A percentile compares a stretch with the other conserved stretches of the same genome.
Evolutionary conservation across 1,140 invertebrate species (phyloP).

Genomic region (Branchinecta lynchi): DNA sequence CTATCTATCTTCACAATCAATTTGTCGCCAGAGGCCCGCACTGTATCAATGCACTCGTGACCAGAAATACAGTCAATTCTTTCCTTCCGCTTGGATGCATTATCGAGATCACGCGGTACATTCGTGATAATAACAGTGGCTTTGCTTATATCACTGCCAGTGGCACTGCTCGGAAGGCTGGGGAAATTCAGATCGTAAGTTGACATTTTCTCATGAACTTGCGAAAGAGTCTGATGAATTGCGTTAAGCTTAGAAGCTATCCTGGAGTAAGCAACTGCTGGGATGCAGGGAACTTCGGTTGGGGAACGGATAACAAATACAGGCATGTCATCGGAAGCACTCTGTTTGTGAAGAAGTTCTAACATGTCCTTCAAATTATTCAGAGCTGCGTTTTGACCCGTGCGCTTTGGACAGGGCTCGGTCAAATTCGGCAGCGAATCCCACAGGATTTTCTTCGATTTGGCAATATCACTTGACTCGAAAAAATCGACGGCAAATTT

Average conservation of each 20-base stretch:
- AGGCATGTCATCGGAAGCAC: slow-evolving; percentile 4
- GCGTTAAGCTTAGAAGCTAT: slow-evolving; percentile 6
- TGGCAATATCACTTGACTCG: slow-evolving; percentile 5
- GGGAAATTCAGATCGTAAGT: slow-evolving; percentile 9
- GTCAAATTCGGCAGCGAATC: slow-evolving; percentile 1
- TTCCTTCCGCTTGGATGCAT: background rate
- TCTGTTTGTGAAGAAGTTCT: slow-evolving; percentile 2
- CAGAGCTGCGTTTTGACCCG: slow-evolving; percentile 4
- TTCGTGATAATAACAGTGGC: slow-evolving; percentile 9
- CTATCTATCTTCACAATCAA: too few species aligned
- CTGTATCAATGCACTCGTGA: too few species aligned
- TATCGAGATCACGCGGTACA: slow-evolving; percentile 5
- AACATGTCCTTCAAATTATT: slow-evolving; percentile 7
- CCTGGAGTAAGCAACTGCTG: slow-evolving; percentile 8
- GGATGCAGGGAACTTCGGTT: slow-evolving; percentile 4
- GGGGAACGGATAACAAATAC: slow-evolving; percentile 1
- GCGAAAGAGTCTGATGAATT: slow-evolving; percentile 6
- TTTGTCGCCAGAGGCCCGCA: too few species aligned
- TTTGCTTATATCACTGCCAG: slow-evolving; percentile 9
- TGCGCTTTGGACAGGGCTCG: slow-evolving; percentile 3
- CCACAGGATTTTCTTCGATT: slow-evolving; percentile 9
- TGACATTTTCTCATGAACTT: slow-evolving; percentile 6
- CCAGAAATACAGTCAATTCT: too few species aligned
- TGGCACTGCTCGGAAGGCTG: slow-evolving; percentile 8
- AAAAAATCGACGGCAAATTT: background rate